Evolutionary conservation across 1,140 invertebrate species (phyloP).

Genomic region (Trichomalopsis sarcophagae): DNA sequence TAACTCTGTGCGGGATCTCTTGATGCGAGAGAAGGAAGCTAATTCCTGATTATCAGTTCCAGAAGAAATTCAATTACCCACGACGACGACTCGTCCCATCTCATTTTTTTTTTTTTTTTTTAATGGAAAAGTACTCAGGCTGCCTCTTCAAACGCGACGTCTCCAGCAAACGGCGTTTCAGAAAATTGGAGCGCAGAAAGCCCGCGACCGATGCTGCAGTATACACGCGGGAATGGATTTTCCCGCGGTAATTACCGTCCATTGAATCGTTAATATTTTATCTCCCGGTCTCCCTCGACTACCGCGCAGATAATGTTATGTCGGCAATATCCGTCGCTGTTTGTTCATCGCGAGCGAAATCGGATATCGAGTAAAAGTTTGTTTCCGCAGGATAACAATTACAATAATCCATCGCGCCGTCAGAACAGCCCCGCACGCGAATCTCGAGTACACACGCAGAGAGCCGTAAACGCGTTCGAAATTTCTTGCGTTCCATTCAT

Average conservation of each 20-base stretch:
- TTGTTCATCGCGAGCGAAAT: neutral
- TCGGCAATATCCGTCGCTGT: too few relatives aligned
- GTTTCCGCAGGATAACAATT: too few relatives aligned
- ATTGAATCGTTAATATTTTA: conserved; percentile 33
- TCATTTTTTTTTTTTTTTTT: neutral
- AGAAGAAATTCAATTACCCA: conserved; percentile 46
- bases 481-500: conserved; percentile 60
- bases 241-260: neutral
- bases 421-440: too few relatives aligned
- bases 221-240: neutral
- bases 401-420: too few relatives aligned
- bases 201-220: too few relatives aligned
- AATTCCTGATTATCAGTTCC: conserved; percentile 45
- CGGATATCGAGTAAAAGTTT: neutral
- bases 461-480: conserved; percentile 46
- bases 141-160: conserved; percentile 6
- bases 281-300: neutral
- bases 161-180: neutral
- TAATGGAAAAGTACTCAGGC: conserved; percentile 2
- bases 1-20: neutral
- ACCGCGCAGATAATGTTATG: too few relatives aligned
- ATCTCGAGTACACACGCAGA: neutral
- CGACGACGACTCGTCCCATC: neutral
- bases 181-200: conserved; percentile 17
- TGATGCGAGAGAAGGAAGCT: neutral